phyloP scores from a whole-genome alignment of 2,888 invertebrate genomes.

The Pantelozetes paolii region DNA sequence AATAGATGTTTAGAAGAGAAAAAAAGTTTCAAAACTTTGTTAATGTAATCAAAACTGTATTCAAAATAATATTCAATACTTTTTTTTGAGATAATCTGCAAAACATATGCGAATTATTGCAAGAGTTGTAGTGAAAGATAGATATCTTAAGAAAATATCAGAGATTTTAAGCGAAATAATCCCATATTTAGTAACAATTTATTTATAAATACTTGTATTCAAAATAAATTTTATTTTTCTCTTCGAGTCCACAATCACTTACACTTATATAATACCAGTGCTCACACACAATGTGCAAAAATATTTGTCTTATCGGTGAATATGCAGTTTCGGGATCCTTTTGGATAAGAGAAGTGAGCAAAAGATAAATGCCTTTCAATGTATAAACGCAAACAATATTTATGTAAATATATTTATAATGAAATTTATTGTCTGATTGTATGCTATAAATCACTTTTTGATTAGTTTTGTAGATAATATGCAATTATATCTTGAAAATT shows the following conservation, averaged over 20 bases:
- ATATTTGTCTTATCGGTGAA: neutral
- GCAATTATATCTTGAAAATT: neutral
- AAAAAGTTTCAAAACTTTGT: too few relatives aligned
- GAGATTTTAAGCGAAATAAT: neutral
- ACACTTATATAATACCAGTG: neutral
- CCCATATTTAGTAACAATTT: constrained; percentile 7
- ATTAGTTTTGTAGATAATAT: neutral
- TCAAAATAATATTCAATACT: too few relatives aligned
- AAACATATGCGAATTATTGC: too few relatives aligned
- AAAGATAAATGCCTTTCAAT: too few relatives aligned
- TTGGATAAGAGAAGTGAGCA: neutral
- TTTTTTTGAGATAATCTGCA: too few relatives aligned
- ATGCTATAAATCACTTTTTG: constrained; percentile 9
- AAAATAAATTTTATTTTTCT: neutral
- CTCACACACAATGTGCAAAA: neutral
- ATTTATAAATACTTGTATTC: neutral
- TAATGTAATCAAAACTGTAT: too few relatives aligned
- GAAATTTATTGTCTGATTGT: neutral
- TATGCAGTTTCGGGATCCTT: neutral
- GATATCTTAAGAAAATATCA: neutral
- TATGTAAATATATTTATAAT: neutral
- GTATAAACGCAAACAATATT: neutral
- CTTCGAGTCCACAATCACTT: neutral
- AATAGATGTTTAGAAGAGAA: too few relatives aligned
- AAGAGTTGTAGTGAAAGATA: neutral